Evolutionary conservation across 2,113 vertebrate species (phyloP), one percentile per base, ranked within the genome.

Genomic region (Reinhardtius hippoglossoides): DNA sequence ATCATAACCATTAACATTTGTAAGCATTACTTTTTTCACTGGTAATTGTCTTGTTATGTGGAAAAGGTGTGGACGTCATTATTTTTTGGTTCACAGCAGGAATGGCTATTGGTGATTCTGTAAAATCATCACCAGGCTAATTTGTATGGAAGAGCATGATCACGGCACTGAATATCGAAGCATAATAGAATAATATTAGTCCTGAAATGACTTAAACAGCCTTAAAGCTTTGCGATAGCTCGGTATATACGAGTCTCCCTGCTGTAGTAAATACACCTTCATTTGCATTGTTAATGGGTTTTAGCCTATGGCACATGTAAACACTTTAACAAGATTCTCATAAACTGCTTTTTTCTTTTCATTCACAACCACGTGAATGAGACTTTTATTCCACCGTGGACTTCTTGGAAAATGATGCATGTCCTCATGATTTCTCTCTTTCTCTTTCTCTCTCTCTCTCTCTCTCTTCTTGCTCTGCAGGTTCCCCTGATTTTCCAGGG

Each of bases 401-500:
- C n/a, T 63, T 2, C 21, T 26, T 65, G 9, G 52, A 40, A 66
- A 66, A 40, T 46, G 20, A 12, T 27, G 14, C 16, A 13, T 78
- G 8, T 54, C 37, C 62, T 80, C 18, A 71, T 70, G 37, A 23
- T 57, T 35, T 58, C 16, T 67, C 0, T 69, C 5, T 66, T 24
- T 18, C 35, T 55, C 31, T 58, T 9, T 66, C 35, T 40, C 13
- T 55, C 31, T 58, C 10, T 66, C 35, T 40, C 13, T 58, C 20
- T 80, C 40, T 69, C 18, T 63, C 27, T 18, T 64, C 27, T 31
- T 12, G 48, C 18, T 80, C 44, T 68, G 52, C 73, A 95, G 97
- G 93, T 94, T 95, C 96, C 95, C 95, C 95, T 97, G 93, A 98
- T 97, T 96, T 96, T 95, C 96, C 96, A 95, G 92, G 86, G 94